These are phyloP conservation scores for Silurus meridionalis DNA, from an alignment of 2,113 vertebrate genomes.

Conservation along the genomic window DNA sequence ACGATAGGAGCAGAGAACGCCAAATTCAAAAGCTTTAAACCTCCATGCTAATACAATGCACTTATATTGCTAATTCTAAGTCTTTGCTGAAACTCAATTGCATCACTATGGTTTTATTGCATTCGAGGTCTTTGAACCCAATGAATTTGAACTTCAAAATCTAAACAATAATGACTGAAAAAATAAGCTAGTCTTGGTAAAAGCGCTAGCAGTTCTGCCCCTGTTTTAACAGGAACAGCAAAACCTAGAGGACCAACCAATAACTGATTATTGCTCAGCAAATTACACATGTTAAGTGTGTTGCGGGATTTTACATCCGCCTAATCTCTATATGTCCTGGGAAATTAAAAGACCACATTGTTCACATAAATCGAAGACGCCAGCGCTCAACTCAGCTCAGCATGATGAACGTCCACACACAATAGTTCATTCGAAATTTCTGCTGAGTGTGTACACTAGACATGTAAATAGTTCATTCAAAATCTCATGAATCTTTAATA, in stretches of 20 bases:
- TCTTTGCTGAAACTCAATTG: background rate
- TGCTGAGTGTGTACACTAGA: background rate
- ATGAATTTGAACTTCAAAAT: background rate
- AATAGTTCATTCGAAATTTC: background rate
- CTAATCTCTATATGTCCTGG: background rate
- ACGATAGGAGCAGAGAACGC: background rate
- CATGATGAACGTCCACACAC: background rate
- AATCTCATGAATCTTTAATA: background rate
- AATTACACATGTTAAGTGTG: background rate
- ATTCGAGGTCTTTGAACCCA: background rate
- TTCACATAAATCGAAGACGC: background rate
- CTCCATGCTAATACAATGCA: background rate
- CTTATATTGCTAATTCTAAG: background rate
- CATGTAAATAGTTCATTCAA: background rate
- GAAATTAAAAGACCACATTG: background rate
- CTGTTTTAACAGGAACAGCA: background rate
- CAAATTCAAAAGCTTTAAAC: background rate
- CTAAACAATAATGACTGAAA: background rate
- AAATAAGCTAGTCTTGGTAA: background rate
- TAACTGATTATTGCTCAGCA: background rate
- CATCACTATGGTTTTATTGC: background rate
- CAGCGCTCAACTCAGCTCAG: too few species aligned
- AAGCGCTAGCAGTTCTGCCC: background rate
- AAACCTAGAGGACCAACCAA: background rate
- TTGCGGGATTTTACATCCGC: background rate